Base-by-base conservation (phyloP, 2,888 invertebrate genomes). In the Acleris literana region DNA sequence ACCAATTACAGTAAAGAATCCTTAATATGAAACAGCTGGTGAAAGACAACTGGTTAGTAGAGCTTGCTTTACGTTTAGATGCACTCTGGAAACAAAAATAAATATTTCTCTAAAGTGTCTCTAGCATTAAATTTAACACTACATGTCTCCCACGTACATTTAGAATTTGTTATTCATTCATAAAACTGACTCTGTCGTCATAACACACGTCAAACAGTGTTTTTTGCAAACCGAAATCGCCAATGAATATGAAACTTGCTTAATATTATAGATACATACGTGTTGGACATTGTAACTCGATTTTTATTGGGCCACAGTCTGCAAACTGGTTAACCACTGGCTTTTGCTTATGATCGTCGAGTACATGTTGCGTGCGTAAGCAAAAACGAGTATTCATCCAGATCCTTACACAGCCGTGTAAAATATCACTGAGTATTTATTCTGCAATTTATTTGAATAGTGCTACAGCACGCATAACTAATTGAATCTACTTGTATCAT, bases 221-320 rank as follows among this genome's bases (percentile, higher is more conserved):
- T 76, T 65, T 81, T 80, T 75, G 76, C 76, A 78, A 81, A 76
- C 69, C 76, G 76, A 82, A 80, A 74, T 65, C 68, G 29, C 54
- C 72, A 66, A 68, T 53, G 70, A 70, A 58, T 18, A 25, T 52
- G 52, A 52, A 61, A 46, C 61, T 22, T 49, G 49, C 13, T 29
- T 33, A 29, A 54, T 49, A 25, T 61, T 57, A 29, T 51, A 18
- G 18, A 18, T 54, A 25, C 52, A 53, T 25, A 43, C 59, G 25
- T 44, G 54, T 63, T 49, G 18, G 7, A 49, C 7, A 49, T 49
- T 20, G 22, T 29, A 43, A 49, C 43, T 29, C 51, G 54, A 53
- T 43, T 49, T 58, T 65, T 65, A 49, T 22, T 29, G 25, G 6
- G 11, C 25, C 33, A 44, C 54, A 55, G 59, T 52, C 25, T 57